Evolutionary conservation across 2,797 vertebrate species (phyloP).

Genomic region (Gallinago solitaria): DNA sequence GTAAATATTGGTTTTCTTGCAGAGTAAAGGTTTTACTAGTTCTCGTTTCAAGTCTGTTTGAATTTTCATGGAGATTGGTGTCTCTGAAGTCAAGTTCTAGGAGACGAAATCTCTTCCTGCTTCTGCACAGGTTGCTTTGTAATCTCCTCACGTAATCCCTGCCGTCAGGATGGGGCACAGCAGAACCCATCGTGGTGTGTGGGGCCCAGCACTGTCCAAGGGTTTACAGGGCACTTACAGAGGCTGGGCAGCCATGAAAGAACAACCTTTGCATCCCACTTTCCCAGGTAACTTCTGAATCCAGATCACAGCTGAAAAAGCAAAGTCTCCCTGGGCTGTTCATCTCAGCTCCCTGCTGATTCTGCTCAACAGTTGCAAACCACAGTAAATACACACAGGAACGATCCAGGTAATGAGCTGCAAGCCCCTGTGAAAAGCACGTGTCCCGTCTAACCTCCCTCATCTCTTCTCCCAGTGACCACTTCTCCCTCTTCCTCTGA

Average conservation of each 20-base stretch:
- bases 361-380: background rate
- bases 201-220: background rate
- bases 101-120: background rate
- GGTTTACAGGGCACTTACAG: background rate
- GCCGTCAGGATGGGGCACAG: background rate
- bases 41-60: background rate
- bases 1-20: background rate
- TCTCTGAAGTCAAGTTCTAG: background rate
- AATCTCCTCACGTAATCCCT: background rate
- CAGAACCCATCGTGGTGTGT: background rate
- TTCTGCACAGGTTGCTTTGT: background rate
- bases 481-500: background rate
- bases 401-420: background rate
- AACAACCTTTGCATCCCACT: background rate
- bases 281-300: background rate
- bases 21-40: conserved; percentile 4
- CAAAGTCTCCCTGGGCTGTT: background rate
- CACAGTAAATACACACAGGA: background rate
- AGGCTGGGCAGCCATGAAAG: background rate
- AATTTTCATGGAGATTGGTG: background rate
- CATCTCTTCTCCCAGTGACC: background rate
- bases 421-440: background rate
- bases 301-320: background rate
- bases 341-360: background rate
- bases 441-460: background rate